Evolutionary conservation across 2,888 invertebrate genomes (phyloP).

Genomic region (Drosophila pegasa): DNA sequence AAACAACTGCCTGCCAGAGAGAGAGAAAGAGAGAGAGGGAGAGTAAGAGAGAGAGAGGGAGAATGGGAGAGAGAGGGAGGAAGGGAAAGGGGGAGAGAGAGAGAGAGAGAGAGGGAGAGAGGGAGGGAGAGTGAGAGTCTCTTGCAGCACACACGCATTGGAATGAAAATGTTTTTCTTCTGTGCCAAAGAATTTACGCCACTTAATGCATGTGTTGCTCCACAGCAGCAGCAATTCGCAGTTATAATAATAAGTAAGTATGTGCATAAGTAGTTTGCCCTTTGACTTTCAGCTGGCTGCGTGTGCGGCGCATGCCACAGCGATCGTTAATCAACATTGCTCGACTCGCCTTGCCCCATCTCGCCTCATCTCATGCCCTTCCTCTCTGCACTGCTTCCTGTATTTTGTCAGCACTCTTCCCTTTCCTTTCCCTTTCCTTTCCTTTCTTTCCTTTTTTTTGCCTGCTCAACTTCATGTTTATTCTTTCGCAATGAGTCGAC

Average conservation of each 20-base stretch:
- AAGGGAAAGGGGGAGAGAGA: too few relatives aligned
- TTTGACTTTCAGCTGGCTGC: conserved; percentile 36
- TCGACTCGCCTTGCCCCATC: too few relatives aligned
- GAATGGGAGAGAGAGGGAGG: too few relatives aligned
- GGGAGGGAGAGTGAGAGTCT: too few relatives aligned
- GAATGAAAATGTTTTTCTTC: conserved; percentile 78
- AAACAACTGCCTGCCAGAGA: conserved; percentile 74
- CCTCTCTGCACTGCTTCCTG: conserved; percentile 51
- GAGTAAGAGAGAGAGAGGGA: too few relatives aligned
- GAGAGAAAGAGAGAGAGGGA: too few relatives aligned
- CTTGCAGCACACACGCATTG: conserved; percentile 56
- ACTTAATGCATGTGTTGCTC: conserved; percentile 56
- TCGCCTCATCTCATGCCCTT: background rate
- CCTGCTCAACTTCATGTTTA: background rate
- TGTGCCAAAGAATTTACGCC: conserved; percentile 67
- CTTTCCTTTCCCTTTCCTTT: background rate
- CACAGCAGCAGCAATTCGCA: conserved; percentile 31
- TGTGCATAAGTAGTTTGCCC: conserved; percentile 33
- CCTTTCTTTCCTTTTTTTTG: conserved; percentile 62
- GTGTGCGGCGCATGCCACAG: conserved; percentile 39
- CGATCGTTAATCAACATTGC: conserved; percentile 63
- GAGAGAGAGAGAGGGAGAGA: too few relatives aligned
- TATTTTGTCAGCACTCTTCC: conserved; percentile 51
- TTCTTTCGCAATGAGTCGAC: conserved; percentile 52
- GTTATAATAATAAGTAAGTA: conserved; percentile 51